These are phyloP conservation scores for Prionace glauca DNA, from an alignment of 2,797 vertebrate species.

Conservation along the genomic window DNA sequence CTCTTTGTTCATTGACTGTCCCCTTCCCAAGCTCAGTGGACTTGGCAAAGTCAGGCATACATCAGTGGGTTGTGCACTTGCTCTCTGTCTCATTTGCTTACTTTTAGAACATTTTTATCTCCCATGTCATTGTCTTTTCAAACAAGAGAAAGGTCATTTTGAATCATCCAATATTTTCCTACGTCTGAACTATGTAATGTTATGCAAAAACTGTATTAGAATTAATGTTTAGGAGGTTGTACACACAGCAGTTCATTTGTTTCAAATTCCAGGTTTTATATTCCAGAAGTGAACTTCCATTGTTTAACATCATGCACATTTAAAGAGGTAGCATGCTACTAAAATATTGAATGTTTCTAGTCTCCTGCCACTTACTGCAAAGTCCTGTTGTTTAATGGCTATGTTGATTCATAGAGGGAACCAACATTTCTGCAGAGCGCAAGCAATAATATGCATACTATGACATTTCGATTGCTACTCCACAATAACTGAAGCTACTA, in stretches of 20 bases:
- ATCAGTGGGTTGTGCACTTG: background rate
- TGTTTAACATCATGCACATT: background rate
- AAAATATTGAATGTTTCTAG: background rate
- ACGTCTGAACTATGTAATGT: background rate
- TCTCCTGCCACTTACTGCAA: background rate
- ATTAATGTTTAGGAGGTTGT: background rate
- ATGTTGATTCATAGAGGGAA: background rate
- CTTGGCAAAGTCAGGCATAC: background rate
- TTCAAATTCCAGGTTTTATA: background rate
- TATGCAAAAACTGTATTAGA: background rate
- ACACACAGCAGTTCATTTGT: background rate
- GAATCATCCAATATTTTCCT: background rate
- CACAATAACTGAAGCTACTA: conserved; percentile 1
- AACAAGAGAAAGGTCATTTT: background rate
- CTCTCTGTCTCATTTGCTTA: background rate
- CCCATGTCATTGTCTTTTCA: background rate
- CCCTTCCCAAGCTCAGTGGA: background rate
- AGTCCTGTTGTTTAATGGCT: background rate
- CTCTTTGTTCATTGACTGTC: background rate
- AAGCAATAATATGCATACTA: conserved; percentile 14
- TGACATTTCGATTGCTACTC: background rate
- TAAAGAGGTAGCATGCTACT: background rate
- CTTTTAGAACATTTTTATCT: background rate
- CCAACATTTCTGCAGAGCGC: background rate
- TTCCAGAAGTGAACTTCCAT: background rate